Evolutionary conservation across 2,113 vertebrate species (phyloP).

Genomic region (Melanerpes formicivorus): DNA sequence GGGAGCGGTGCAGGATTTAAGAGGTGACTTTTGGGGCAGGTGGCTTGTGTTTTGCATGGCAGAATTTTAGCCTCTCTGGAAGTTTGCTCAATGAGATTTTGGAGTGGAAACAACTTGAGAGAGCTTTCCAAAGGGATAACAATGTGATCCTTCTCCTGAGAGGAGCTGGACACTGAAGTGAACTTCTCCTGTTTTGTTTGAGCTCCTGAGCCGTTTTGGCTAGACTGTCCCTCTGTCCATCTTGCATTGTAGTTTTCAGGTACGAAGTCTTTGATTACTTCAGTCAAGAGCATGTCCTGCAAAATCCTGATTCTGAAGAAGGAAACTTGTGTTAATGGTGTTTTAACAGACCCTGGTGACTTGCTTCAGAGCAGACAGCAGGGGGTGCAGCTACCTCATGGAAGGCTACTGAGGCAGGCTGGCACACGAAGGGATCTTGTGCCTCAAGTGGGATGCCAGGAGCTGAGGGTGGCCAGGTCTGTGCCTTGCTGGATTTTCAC

Average conservation of each 20-base stretch:
- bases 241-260: not conserved
- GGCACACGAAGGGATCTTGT: not conserved
- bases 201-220: not conserved
- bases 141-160: not conserved
- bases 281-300: not conserved
- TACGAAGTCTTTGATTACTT: not conserved
- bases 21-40: not conserved
- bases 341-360: not conserved
- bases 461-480: not conserved
- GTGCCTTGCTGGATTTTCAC: not conserved
- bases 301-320: not conserved
- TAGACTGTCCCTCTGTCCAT: not conserved
- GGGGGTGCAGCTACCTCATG: constrained; percentile 62
- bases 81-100: not conserved
- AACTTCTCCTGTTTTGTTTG: not conserved
- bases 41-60: not conserved
- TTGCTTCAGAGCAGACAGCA: constrained; percentile 50
- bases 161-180: not conserved
- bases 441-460: not conserved
- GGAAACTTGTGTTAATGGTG: not conserved
- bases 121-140: not conserved
- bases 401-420: not conserved
- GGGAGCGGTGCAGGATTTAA: not conserved
- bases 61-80: not conserved
- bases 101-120: not conserved